phyloP scores from a whole-genome alignment of 2,113 vertebrate species.

The Peromyscus polionotus region DNA sequence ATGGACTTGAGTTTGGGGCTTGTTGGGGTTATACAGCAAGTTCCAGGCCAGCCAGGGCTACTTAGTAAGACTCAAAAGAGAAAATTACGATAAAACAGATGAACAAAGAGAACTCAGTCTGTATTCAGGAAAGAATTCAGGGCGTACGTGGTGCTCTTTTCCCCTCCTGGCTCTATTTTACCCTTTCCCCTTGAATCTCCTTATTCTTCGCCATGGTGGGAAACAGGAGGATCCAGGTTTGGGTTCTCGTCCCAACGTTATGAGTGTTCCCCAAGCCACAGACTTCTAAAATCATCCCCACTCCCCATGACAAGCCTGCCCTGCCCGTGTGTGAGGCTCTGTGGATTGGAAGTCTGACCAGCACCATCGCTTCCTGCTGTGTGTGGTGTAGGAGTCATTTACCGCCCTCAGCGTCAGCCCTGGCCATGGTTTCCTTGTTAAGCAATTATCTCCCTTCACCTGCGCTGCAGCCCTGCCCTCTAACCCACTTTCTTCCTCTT shows the following conservation, averaged over 20 bases:
- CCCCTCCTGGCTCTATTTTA: neutral
- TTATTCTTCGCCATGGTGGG: neutral
- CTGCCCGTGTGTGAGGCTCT: neutral
- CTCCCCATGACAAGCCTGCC: neutral
- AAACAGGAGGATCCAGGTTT: neutral
- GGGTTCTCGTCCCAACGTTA: neutral
- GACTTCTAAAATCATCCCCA: constrained; percentile 10
- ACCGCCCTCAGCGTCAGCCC: neutral
- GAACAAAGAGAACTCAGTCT: neutral
- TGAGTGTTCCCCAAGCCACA: neutral
- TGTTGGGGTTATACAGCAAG: neutral
- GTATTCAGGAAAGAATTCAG: neutral
- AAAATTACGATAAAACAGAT: neutral
- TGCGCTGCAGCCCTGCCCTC: constrained; percentile 54
- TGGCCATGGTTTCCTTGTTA: constrained; percentile 64
- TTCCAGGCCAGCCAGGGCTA: neutral
- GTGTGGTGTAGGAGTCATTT: constrained; percentile 6
- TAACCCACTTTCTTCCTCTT: constrained; percentile 59
- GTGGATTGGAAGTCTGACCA: neutral
- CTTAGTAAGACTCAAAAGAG: neutral
- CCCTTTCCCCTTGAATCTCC: neutral
- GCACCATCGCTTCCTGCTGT: neutral
- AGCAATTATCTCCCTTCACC: constrained; percentile 67
- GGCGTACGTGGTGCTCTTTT: rapidly evolving
- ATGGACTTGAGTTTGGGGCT: neutral